Base-by-base conservation (phyloP, 2,113 vertebrate genomes). In the Erinaceus europaeus region DNA sequence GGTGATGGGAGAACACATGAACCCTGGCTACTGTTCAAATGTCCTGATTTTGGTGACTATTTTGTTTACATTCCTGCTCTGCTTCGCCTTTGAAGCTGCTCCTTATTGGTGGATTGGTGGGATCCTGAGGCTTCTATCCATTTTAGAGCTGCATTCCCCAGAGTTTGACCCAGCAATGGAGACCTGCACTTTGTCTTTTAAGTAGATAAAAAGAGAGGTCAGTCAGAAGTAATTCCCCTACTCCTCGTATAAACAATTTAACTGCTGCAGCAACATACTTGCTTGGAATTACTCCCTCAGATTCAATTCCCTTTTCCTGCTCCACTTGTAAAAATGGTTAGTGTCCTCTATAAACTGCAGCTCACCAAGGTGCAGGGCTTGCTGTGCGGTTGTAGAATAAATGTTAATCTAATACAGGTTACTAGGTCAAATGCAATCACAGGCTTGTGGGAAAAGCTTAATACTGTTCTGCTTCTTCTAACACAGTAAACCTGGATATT, bases 321-420 rank as follows among this genome's bases (percentile, higher is more conserved):
- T 97, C 96, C 96, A 97, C 97, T 97, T 97, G 97, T 98, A 98
- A 98, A 98, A 97, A 97, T 97, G 96, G 97, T 97, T 97, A 97
- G 96, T 97, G 97, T 98, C 96, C 96, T 97, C 96, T 96, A 97
- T 97, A 97, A 97, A 97, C 96, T 96, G 96, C 96, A 96, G 96
- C 97, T 97, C 96, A 96, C 96, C 95, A 95, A 96, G 96, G 97
- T 97, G 95, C 97, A 95, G 96, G 95, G 96, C 97, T 97, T 96
- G 97, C 97, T 97, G 96, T 97, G 97, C 95, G 95, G 96, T 97
- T 98, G 97, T 97, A 97, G 97, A 98, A 97, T 98, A 98, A 98
- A 98, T 98, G 97, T 98, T 98, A 98, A 98, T 98, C 97, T 98
- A 98, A 98, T 98, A 97, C 97, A 98, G 97, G 97, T 98, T 98